Base-by-base conservation (phyloP, 2,113 vertebrate species). In the Polypterus senegalus region DNA sequence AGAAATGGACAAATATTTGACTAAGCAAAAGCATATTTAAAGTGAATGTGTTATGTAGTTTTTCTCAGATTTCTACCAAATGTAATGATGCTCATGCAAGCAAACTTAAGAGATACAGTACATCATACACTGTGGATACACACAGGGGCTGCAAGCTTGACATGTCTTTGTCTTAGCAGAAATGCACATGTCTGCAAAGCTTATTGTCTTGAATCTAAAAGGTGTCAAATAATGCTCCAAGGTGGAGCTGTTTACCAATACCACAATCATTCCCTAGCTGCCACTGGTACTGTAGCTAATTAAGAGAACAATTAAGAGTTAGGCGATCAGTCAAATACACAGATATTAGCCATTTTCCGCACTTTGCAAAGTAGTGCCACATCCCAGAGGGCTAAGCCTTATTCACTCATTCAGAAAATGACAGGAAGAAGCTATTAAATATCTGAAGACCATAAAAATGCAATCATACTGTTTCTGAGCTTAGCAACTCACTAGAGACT, bases 231-330 rank as follows among this genome's bases (percentile, higher is more conserved):
- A 81, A 83, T 75, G 75, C 86, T 86, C 84, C 78, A 86, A 89
- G 81, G 86, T 84, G 82, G 85, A 81, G 77, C 81, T 86, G 82
- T 88, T 88, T 87, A 87, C 82, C 82, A 82, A 86, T 86, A 85
- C 74, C 48, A 46, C 73, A 82, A 79, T 86, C 78, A 85, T 87
- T 92, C 89, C 91, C 85, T 81, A 90, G 91, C 89, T 88, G 88
- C 86, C 82, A 81, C 83, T 85, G 82, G 86, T 82, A 81, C 88
- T 85, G 83, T 84, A 92, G 91, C 92, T 92, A 96, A 97, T 97
- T 97, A 97, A 92, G 86, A 91, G 89, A 93, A 92, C 92, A 95
- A 92, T 94, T 91, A 93, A 86, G 89, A 91, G 83, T 81, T 79
- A 83, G 80, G 83, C 85, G 83, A 91, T 91, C 88, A 90, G 86